phyloP scores from a whole-genome alignment of 2,797 vertebrate species.

The Chaetodon trifasciatus region DNA sequence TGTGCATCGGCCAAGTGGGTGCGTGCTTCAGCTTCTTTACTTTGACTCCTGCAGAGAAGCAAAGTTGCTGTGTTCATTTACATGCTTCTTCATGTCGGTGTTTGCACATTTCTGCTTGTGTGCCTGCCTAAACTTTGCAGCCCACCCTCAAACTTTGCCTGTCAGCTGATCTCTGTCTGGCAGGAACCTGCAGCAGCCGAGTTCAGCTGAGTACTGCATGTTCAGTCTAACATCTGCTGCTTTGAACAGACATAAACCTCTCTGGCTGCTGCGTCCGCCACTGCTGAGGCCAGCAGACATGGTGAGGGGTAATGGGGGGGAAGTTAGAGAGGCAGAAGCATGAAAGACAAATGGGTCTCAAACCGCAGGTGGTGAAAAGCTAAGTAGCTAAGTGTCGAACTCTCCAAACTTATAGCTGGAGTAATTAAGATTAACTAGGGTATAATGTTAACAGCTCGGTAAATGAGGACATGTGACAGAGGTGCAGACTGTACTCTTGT shows the following conservation, averaged over 20 bases:
- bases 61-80: slow-evolving; percentile 23
- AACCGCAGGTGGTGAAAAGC: slow-evolving; percentile 45
- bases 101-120: slow-evolving; percentile 47
- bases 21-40: slow-evolving; percentile 31
- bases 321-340: slow-evolving; percentile 8
- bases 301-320: not conserved
- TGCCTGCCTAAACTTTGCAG: slow-evolving; percentile 38
- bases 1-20: slow-evolving; percentile 20
- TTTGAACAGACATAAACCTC: slow-evolving; percentile 31
- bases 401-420: slow-evolving; percentile 18
- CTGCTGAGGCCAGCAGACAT: slow-evolving; percentile 13
- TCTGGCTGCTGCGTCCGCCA: slow-evolving; percentile 1
- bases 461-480: slow-evolving; percentile 20
- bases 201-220: slow-evolving; percentile 27
- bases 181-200: slow-evolving; percentile 7
- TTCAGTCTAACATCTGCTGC: slow-evolving; percentile 49
- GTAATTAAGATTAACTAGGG: slow-evolving; percentile 38
- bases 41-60: not conserved
- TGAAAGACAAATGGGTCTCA: slow-evolving; percentile 42
- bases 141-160: slow-evolving; percentile 16
- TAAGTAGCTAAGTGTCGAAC: not conserved
- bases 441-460: slow-evolving; percentile 22
- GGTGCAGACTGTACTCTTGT: slow-evolving; percentile 12
- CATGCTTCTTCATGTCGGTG: slow-evolving; percentile 39
- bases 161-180: slow-evolving; percentile 32